Percentiles rank a stretch among this genome's conserved stretches.
Evolutionary conservation across 2,113 vertebrate species (phyloP).

Genomic region (Lates calcarifer): DNA sequence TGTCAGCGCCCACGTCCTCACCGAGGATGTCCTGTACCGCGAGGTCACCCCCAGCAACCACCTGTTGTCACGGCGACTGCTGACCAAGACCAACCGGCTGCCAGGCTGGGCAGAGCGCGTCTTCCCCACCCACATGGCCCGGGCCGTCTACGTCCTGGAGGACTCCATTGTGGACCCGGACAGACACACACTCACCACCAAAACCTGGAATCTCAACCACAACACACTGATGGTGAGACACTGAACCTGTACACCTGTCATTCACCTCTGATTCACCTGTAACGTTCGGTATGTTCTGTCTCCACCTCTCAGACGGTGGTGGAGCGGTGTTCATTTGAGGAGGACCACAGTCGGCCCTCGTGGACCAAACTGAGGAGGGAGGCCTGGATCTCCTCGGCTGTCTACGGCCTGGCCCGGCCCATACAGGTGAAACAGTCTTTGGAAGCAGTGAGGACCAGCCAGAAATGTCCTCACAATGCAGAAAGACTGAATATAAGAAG

Average conservation of each 20-base stretch:
- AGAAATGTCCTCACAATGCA: neutral
- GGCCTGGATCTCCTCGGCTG: constrained; percentile 78
- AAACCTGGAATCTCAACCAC: constrained; percentile 83
- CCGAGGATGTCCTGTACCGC: constrained; percentile 52
- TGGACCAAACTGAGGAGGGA: constrained; percentile 77
- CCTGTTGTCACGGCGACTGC: constrained; percentile 76
- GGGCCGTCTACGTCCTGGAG: constrained; percentile 79
- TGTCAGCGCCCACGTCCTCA: constrained; percentile 60
- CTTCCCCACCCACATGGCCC: constrained; percentile 74
- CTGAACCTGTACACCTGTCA: too few species aligned
- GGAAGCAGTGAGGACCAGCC: too few species aligned
- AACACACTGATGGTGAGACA: constrained; percentile 75
- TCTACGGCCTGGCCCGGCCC: constrained; percentile 78
- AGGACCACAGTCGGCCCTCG: constrained; percentile 45
- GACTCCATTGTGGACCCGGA: constrained; percentile 78
- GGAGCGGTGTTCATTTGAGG: constrained; percentile 73
- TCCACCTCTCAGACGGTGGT: constrained; percentile 66
- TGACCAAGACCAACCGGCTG: constrained; percentile 83
- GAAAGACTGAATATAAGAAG: too few species aligned
- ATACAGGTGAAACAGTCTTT: constrained; percentile 71
- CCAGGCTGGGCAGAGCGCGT: constrained; percentile 81
- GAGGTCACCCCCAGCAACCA: constrained; percentile 61
- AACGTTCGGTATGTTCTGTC: neutral
- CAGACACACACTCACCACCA: constrained; percentile 64
- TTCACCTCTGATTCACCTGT: neutral